Conservation (phyloP, 2,797 vertebrate genomes). For the Ciconia nigra region DNA sequence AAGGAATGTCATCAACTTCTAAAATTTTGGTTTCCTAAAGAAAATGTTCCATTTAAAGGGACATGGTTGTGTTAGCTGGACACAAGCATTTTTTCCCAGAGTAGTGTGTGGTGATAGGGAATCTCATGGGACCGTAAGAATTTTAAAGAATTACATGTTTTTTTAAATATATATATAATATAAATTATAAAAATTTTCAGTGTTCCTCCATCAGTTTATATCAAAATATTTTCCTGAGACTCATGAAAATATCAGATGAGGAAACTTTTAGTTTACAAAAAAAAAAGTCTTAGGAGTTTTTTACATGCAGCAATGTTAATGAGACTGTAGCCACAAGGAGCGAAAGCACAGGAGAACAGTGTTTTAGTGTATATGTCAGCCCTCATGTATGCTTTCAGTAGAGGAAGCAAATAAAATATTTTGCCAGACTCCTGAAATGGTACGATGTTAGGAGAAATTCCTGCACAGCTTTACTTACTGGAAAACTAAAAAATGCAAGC, state of each 20-base stretch:
- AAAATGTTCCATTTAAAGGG: neutral
- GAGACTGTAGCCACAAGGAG: conserved; percentile 19
- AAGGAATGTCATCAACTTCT: neutral
- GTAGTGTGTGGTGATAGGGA: neutral
- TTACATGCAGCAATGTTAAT: conserved; percentile 25
- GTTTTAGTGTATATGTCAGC: conserved; percentile 27
- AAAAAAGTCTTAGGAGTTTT: neutral
- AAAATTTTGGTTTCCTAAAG: neutral
- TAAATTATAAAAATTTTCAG: neutral
- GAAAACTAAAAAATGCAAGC: neutral
- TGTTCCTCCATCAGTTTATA: neutral
- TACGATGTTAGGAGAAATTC: neutral
- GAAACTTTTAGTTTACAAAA: neutral
- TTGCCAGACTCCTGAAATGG: conserved; percentile 21
- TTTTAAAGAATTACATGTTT: neutral
- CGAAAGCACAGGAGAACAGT: neutral
- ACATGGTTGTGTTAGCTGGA: neutral
- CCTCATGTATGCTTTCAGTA: neutral
- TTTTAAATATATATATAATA: neutral
- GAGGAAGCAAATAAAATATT: conserved; percentile 53
- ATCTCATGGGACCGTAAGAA: neutral
- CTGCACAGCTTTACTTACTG: neutral
- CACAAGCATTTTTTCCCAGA: neutral
- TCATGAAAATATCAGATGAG: neutral
- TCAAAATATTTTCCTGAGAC: neutral